Percentiles rank a stretch among this genome's conserved stretches.
Conservation (phyloP, 2,113 vertebrate species). For the Scalopus aquaticus region DNA sequence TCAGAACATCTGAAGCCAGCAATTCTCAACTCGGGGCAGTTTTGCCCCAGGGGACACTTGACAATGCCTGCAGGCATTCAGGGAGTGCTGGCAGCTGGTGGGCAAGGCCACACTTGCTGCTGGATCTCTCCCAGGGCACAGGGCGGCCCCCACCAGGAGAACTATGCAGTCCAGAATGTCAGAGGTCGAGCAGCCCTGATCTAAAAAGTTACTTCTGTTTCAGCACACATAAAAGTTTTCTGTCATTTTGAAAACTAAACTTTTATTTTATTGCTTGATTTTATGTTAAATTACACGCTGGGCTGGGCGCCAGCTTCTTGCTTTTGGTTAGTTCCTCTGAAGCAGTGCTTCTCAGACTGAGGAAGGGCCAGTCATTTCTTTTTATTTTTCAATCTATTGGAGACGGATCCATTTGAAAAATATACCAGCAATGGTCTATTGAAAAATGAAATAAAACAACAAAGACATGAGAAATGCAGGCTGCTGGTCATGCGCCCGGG, state of each 20-base stretch:
- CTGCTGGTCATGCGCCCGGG: background rate
- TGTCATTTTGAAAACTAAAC: background rate
- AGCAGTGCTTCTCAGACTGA: background rate
- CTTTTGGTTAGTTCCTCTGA: background rate
- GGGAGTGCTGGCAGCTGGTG: background rate
- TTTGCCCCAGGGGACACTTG: background rate
- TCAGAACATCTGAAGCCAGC: background rate
- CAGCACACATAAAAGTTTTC: background rate
- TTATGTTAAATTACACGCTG: background rate
- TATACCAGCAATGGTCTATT: background rate
- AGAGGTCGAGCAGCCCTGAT: background rate
- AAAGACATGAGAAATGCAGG: background rate
- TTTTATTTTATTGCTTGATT: background rate
- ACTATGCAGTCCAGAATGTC: background rate
- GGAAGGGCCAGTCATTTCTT: background rate
- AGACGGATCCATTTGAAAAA: background rate
- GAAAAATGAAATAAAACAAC: background rate
- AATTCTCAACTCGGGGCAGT: background rate
- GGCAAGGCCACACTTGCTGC: background rate
- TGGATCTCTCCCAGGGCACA: fast-evolving
- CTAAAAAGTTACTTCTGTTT: background rate
- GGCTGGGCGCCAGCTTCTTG: background rate
- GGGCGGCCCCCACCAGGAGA: background rate
- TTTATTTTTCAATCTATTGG: background rate
- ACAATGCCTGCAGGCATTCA: background rate